Conservation (phyloP, 2,113 vertebrate species). For the Pterocles burchelli region DNA sequence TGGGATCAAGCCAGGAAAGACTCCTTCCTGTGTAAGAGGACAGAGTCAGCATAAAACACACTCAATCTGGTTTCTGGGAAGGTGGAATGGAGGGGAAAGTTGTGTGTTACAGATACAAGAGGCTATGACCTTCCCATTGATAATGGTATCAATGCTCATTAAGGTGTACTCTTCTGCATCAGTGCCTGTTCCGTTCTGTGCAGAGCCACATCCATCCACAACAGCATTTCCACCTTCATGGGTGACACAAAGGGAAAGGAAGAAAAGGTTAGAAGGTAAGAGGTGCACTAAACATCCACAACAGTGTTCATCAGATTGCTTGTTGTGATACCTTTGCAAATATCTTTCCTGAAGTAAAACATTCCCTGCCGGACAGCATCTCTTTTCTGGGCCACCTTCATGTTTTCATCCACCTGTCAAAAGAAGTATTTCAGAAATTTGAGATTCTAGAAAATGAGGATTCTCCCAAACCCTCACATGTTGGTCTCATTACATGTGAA, state of each 20-base stretch:
- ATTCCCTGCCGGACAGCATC: conserved; percentile 90
- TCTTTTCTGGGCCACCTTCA: conserved; percentile 94
- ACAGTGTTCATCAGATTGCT: neutral
- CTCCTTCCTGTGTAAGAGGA: conserved; percentile 84
- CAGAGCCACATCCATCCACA: conserved; percentile 81
- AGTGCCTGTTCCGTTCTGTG: conserved; percentile 79
- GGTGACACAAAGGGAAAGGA: neutral
- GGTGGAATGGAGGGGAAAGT: neutral
- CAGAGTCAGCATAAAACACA: neutral
- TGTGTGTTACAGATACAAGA: neutral
- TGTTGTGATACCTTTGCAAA: conserved; percentile 86
- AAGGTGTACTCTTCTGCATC: conserved; percentile 84
- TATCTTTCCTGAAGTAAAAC: conserved; percentile 98
- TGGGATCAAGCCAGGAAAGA: conserved; percentile 95
- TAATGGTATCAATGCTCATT: conserved; percentile 98
- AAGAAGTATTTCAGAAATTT: neutral
- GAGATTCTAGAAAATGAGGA: neutral
- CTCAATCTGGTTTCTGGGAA: neutral
- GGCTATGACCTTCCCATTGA: conserved; percentile 91
- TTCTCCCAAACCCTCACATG: neutral
- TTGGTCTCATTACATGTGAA: neutral
- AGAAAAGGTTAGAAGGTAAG: neutral
- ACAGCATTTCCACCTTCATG: conserved; percentile 84
- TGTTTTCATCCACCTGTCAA: conserved; percentile 94
- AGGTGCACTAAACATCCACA: neutral